Evolutionary conservation across 2,797 vertebrate species (phyloP), one percentile per base, ranked within the genome.

Genomic region (Lindbergichthys nudifrons): DNA sequence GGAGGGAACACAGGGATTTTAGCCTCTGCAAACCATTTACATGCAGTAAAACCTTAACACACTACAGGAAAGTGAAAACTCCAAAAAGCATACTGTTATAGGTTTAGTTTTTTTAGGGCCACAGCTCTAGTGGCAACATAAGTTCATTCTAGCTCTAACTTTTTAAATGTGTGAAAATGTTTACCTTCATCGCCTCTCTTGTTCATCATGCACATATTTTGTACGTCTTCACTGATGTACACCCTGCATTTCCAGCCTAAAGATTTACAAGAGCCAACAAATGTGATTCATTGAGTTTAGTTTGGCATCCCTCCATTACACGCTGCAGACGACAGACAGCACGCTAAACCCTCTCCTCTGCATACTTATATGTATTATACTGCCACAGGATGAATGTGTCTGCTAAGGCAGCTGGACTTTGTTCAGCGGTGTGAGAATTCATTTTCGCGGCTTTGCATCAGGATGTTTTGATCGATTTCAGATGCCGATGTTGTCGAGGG

Each of bases 391-490:
- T 83, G 65, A 85, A 90, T 80, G 84, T 63, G 32, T 36, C 32
- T 36, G 64, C 69, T 79, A 4, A 21, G 54, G 60, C 65, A 73
- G 45, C 32, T 73, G 65, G 63, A 82, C 77, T 83, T 75, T 79
- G 76, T 58, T 82, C 61, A 76, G 57, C 65, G 68, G 59, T 70
- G 70, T 59, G 32, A 87, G 72, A 79, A 85, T 84, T 86, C 70
- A 66, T 86, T 87, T 92, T 80, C 70, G 68, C 62, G 78, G 72
- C 80, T 80, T 70, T 76, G 57, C 74, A 70, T 79, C 65, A 36
- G 62, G 69, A 79, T 18, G 0, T 57, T 73, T 78, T 57, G 77
- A 90, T 88, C 65, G 69, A 87, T 91, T 89, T 83, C 81, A 87
- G 81, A 88, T 76, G 82, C 78, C 75, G 69, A 26, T 66, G 56